A percentile compares a stretch with the other conserved stretches of the same genome.
Conservation (phyloP, 1,140 invertebrate genomes). For the Oncopodura yosiiana region DNA sequence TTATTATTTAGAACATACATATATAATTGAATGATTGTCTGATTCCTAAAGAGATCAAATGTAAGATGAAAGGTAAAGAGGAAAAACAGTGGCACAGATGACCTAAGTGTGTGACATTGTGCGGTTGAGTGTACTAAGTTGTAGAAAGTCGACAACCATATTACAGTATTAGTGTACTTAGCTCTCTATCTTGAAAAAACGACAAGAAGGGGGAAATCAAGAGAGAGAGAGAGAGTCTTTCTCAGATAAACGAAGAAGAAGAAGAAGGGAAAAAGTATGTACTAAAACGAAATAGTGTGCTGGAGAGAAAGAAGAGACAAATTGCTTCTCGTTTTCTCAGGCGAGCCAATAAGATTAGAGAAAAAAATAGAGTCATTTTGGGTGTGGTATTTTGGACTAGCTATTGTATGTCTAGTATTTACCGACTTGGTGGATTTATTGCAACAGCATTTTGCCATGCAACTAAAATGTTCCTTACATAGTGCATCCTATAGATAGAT, state of each 20-base stretch:
- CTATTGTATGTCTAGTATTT: constrained; percentile 24
- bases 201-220: not conserved
- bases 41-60: too few relatives aligned
- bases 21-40: too few relatives aligned
- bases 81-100: too few relatives aligned
- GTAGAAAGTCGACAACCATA: too few relatives aligned
- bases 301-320: constrained; percentile 7
- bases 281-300: not conserved
- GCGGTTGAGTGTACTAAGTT: too few relatives aligned
- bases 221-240: not conserved
- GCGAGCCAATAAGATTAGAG: constrained; percentile 36
- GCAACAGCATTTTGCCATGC: constrained; percentile 31
- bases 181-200: not conserved
- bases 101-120: too few relatives aligned
- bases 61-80: too few relatives aligned
- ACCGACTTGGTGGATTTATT: constrained; percentile 33
- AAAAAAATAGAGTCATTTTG: constrained; percentile 36
- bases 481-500: too few relatives aligned
- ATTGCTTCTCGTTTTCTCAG: constrained; percentile 36
- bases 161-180: too few relatives aligned
- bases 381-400: constrained; percentile 34
- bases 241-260: not conserved
- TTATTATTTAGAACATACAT: too few relatives aligned
- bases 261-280: not conserved
- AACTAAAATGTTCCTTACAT: not conserved